Evolutionary conservation across 2,113 vertebrate genomes (phyloP), one percentile per base, ranked within the genome.

Genomic region (Naja naja): DNA sequence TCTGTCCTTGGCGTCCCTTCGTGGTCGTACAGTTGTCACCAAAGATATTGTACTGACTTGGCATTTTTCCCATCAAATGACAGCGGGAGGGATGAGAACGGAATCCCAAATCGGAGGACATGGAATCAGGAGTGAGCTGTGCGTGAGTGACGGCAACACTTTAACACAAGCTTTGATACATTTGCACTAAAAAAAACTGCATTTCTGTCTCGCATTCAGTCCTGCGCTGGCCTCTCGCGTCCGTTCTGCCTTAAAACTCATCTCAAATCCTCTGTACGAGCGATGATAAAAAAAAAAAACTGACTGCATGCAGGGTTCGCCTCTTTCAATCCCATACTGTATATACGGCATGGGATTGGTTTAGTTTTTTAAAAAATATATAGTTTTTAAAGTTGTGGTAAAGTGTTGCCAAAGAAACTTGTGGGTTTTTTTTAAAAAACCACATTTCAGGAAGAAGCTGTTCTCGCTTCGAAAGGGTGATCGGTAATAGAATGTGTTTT

Each of bases 361-460:
- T 49, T 85, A 93, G n/a, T 96, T 96, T 94, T 96, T 85, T 52
- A 22, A 69, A 55, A 54, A 5, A 25, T 34, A 81, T 39, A 39
- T 81, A 81, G 60, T 90, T 90, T 58, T 52, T 25, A 45, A 96
- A 96, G 96, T 96, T 94, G 96, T 96, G 97, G 95, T 97, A 96
- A 96, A 96, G 97, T 96, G 95, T 97, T 97, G 97, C 97, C 97
- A 97, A 97, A 97, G 97, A 97, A 95, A 95, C 94, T 95, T 96
- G 94, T 95, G 95, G 95, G 95, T 95, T 94, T 95, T 30, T 92
- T n/a, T n/a, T 54, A 49, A 49, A 25, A n/a, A 34, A 89, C 54
- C 52, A 10, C 54, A 60, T 95, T 97, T 97, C 95, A 96, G 97
- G 96, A 96, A 95, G 92, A 94, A 95, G 90, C 64, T 91, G 89